These are phyloP conservation scores for Brachionus paranguensis DNA, from an alignment of 1,140 invertebrate genomes.

Conservation along the genomic window DNA sequence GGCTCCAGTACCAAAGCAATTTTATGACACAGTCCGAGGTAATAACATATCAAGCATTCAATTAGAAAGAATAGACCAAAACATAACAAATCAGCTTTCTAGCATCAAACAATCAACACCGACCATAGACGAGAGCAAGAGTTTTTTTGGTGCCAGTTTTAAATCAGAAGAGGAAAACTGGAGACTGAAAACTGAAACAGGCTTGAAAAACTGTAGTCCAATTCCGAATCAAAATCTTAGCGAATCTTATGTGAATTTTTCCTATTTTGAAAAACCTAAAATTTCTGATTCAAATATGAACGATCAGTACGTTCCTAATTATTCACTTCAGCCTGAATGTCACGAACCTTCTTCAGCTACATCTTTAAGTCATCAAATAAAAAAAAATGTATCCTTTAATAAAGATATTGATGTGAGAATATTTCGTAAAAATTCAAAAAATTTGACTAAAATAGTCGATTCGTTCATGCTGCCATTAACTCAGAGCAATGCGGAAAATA, in stretches of 20 bases:
- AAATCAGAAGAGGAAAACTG: neutral
- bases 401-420: conserved; percentile 39
- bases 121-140: neutral
- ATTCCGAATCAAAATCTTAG: conserved; percentile 11
- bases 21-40: neutral
- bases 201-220: neutral
- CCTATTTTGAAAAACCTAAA: neutral
- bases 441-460: conserved; percentile 32
- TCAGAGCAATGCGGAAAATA: neutral
- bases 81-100: neutral
- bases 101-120: neutral
- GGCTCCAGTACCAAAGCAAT: neutral
- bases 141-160: neutral
- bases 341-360: neutral
- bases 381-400: conserved; percentile 37
- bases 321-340: neutral
- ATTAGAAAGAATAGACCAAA: neutral
- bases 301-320: neutral
- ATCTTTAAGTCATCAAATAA: neutral
- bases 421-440: conserved; percentile 34
- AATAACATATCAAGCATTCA: neutral
- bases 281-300: neutral
- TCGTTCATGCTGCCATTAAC: conserved; percentile 19
- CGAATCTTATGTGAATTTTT: neutral
- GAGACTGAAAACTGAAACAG: no score